Conservation (phyloP, 2,113 vertebrate species). For the Deroptyus accipitrinus region DNA sequence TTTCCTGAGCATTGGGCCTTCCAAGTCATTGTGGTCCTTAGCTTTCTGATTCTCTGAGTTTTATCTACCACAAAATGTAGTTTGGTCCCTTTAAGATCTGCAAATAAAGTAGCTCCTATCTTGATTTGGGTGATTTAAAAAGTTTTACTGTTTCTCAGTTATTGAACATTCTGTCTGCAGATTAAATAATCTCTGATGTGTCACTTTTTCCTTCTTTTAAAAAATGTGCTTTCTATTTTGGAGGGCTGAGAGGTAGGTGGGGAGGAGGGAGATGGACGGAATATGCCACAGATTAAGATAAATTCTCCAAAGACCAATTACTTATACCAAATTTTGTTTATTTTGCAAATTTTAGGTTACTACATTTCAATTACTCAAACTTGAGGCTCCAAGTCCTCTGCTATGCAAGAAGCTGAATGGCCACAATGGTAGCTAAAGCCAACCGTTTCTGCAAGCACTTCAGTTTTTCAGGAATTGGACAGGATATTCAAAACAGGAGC, state of each 20-base stretch:
- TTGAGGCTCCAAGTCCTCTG: neutral
- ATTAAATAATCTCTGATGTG: neutral
- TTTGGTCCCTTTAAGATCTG: neutral
- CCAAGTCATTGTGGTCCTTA: neutral
- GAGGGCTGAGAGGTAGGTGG: neutral
- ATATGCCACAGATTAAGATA: neutral
- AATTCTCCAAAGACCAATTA: neutral
- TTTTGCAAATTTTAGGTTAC: neutral
- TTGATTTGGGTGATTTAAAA: neutral
- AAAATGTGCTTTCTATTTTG: neutral
- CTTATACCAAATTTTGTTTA: neutral
- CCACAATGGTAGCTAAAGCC: neutral
- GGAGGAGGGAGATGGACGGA: neutral
- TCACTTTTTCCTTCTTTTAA: neutral
- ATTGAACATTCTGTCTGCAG: neutral
- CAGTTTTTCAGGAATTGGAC: neutral
- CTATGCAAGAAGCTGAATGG: neutral
- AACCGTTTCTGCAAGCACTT: neutral
- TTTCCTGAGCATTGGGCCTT: neutral
- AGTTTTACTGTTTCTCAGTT: neutral
- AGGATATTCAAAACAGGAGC: neutral
- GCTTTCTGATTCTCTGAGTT: neutral
- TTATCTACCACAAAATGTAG: neutral
- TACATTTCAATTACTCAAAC: neutral
- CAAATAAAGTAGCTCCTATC: neutral